Evolutionary conservation across 2,888 invertebrate species (phyloP).

Genomic region (Sepioteuthis lessoniana): DNA sequence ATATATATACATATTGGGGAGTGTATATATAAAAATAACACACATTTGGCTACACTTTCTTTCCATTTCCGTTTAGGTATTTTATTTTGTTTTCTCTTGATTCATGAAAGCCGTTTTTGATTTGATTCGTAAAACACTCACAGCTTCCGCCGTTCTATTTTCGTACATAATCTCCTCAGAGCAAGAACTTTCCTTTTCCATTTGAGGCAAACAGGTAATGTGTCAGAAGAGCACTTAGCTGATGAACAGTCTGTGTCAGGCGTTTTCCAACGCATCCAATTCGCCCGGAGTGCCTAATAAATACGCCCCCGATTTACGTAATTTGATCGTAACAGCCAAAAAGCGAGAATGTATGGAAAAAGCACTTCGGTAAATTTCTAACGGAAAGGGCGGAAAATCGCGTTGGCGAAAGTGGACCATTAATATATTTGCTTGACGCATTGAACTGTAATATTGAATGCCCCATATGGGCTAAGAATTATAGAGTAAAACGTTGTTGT

Average conservation of each 20-base stretch:
- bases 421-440: not conserved
- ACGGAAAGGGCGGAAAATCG: not conserved
- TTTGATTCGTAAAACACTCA: not conserved
- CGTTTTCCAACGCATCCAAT: not conserved
- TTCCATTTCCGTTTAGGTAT: not conserved
- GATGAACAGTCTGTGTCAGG: not conserved
- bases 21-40: not conserved
- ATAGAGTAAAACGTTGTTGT: too few relatives aligned
- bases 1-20: too few relatives aligned
- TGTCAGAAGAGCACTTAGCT: not conserved
- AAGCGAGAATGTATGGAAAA: not conserved
- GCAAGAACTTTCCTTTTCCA: not conserved
- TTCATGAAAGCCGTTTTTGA: not conserved
- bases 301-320: not conserved
- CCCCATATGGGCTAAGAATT: not conserved
- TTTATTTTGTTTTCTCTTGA: not conserved
- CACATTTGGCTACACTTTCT: not conserved
- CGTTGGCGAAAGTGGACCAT: not conserved
- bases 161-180: not conserved
- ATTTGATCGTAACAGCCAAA: not conserved
- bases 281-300: not conserved
- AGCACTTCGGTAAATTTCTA: not conserved
- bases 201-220: not conserved
- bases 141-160: not conserved
- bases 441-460: not conserved